Conservation (phyloP, 2,888 invertebrate genomes). For the Pelosia muscerda region DNA sequence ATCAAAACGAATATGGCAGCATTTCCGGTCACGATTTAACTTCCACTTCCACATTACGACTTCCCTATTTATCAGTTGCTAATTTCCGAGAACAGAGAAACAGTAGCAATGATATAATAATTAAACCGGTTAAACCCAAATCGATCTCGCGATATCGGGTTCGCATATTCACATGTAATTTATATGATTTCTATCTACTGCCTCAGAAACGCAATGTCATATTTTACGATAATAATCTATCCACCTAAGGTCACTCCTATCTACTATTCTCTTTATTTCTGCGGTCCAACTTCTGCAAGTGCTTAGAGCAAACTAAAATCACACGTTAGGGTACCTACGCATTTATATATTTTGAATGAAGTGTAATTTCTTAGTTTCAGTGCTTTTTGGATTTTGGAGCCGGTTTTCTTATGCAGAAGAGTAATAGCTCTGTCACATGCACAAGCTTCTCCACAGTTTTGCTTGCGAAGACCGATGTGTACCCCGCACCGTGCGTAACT, state of each 20-base stretch:
- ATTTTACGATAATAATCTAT: not conserved
- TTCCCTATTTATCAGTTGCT: conserved; percentile 45
- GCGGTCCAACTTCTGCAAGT: too few species aligned
- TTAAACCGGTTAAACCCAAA: conserved; percentile 6
- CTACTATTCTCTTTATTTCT: not conserved
- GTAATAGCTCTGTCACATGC: too few species aligned
- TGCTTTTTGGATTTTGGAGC: not conserved
- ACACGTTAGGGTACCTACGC: too few species aligned
- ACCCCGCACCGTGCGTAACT: too few species aligned
- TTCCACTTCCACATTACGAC: conserved; percentile 53
- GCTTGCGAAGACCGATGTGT: too few species aligned
- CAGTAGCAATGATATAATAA: conserved; percentile 6
- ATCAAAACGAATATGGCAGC: conserved; percentile 37
- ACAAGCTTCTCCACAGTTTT: too few species aligned
- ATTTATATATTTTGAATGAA: too few species aligned
- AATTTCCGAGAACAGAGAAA: conserved; percentile 45
- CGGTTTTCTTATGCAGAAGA: too few species aligned
- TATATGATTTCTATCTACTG: not conserved
- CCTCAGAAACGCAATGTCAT: not conserved
- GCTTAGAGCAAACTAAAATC: too few species aligned
- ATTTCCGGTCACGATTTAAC: conserved; percentile 55
- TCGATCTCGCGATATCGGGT: not conserved
- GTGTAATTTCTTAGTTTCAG: too few species aligned
- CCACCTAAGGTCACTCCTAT: not conserved
- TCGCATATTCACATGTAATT: not conserved